These are phyloP conservation scores for Aphodius sticticus DNA, from an alignment of 2,888 invertebrate genomes.

Conservation along the genomic window DNA sequence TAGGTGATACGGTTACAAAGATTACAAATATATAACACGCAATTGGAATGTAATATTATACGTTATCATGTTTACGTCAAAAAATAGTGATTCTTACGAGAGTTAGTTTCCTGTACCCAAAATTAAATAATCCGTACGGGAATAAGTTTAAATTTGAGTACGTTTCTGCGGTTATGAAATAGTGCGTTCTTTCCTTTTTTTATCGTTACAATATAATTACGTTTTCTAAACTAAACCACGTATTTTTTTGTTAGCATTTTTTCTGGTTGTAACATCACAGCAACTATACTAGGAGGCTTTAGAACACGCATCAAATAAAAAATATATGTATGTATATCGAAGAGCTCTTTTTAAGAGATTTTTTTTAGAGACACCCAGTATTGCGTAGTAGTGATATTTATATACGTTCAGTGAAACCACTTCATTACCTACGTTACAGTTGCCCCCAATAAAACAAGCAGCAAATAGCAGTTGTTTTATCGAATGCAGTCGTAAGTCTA, in stretches of 20 bases:
- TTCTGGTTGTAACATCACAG: conserved; percentile 4
- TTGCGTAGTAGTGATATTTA: neutral
- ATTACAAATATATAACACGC: conserved; percentile 51
- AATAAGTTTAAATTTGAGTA: neutral
- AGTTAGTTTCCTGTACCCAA: neutral
- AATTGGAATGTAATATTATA: conserved; percentile 53
- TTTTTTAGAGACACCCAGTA: neutral
- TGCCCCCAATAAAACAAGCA: neutral
- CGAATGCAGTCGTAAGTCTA: neutral
- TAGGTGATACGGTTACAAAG: conserved; percentile 42
- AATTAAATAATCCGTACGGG: neutral
- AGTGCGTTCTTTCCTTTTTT: neutral
- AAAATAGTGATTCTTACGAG: conserved; percentile 54
- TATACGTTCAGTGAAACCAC: neutral
- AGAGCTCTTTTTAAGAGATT: neutral
- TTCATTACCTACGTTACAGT: neutral
- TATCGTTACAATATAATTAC: neutral
- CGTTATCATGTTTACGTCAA: conserved; percentile 51
- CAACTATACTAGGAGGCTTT: neutral
- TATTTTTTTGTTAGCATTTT: neutral
- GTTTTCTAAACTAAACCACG: neutral
- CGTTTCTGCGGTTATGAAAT: neutral
- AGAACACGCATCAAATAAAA: conserved; percentile 4
- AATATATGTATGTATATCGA: neutral
- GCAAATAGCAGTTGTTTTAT: neutral